Base-by-base conservation (phyloP, 1,140 invertebrate species). In the Lucilia sericata region DNA sequence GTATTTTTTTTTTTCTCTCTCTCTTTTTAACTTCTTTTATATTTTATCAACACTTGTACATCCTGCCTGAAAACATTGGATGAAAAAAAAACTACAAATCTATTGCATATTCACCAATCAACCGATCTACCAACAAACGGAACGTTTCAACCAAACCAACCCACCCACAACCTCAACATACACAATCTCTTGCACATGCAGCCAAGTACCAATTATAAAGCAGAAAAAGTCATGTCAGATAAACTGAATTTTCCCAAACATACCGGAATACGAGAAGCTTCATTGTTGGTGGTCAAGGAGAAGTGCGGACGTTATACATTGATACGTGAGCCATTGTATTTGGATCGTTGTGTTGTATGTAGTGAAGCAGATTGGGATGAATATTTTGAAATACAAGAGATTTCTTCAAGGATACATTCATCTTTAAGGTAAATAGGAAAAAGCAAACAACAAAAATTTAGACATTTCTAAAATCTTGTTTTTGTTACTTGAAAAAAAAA, bases 371-470 rank as follows among this genome's bases (percentile, higher is more conserved):
- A 97, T 88, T 95, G 95, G 88, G 96, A 97, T 90, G 97, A 98
- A 91, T 97, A 97, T 91, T 98, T 99, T 91, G 98, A 99, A 93
- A 94, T 99, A 86, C 96, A 98, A 91, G 97, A 99, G 92, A 94
- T 98, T 85, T 94, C 95, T 85, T 97, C 82, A 98, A 97, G 92
- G 97, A 99, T 89, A 96, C 97, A 76, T 98, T 96, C 92, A 96
- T 98, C 89, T 96, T 99, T 91, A 98, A 98, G 95, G 97, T 98
- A 92, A 90, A 55, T 89, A 89, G 42, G 42, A 21, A 7, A 81
- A 13, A 30, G 14, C 51, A 55, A 12, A 17, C 51, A 55, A 14
- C 13, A 55, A 55, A 55, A 55, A 30, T 30, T 42, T 42, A 42
- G 42, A 42, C 0, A 42, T 42, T 42, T 42, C 5, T 7, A 42